A percentile compares a stretch with the other conserved stretches of the same genome.
These are phyloP conservation scores for Oryzias celebensis DNA, from an alignment of 2,113 vertebrate species.

Conservation along the genomic window DNA sequence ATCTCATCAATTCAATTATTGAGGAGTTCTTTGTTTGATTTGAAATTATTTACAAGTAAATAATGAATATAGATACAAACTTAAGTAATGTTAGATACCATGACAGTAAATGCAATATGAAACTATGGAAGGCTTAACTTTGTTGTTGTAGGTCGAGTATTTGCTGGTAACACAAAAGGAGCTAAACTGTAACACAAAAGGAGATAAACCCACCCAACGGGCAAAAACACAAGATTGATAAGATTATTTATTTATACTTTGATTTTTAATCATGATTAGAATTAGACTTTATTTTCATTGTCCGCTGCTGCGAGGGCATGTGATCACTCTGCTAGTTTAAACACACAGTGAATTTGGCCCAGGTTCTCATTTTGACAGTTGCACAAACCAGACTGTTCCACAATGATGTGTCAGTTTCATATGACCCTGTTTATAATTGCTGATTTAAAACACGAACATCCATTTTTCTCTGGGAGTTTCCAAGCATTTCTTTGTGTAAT, in stretches of 20 bases:
- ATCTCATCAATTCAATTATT: too few relatives aligned
- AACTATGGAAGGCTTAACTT: not conserved
- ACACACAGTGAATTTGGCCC: not conserved
- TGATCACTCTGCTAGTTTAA: constrained; percentile 1
- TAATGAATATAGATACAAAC: too few relatives aligned
- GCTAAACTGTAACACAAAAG: not conserved
- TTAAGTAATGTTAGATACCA: too few relatives aligned
- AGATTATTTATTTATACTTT: not conserved
- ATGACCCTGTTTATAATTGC: too few relatives aligned
- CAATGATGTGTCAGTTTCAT: too few relatives aligned
- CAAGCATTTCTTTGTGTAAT: too few relatives aligned
- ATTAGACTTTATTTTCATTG: constrained; percentile 7
- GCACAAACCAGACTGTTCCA: not conserved
- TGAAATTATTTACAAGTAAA: too few relatives aligned
- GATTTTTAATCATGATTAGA: not conserved
- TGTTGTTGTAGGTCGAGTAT: constrained; percentile 4
- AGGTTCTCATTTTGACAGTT: not conserved
- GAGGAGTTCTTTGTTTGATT: too few relatives aligned
- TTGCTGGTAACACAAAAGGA: constrained; percentile 14
- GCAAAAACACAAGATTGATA: constrained; percentile 11
- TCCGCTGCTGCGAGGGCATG: not conserved
- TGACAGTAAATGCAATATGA: too few relatives aligned
- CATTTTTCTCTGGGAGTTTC: too few relatives aligned
- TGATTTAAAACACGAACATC: too few relatives aligned
- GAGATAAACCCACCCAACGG: constrained; percentile 23